These are phyloP conservation scores for Neopelma chrysocephalum DNA, from an alignment of 2,797 vertebrate species.

Conservation along the genomic window DNA sequence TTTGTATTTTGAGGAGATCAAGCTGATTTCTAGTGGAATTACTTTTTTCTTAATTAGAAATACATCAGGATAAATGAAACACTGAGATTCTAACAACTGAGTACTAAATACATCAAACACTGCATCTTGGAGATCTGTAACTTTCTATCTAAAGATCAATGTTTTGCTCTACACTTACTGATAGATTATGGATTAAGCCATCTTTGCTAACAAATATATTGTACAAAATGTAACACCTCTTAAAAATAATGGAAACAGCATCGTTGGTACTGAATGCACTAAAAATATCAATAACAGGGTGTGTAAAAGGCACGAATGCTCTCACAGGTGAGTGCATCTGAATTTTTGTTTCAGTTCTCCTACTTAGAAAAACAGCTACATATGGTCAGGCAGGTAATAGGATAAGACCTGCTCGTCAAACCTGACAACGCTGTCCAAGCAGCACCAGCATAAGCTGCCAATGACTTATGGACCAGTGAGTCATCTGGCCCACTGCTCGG, in stretches of 20 bases:
- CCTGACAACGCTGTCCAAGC: not conserved
- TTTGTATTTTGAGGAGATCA: not conserved
- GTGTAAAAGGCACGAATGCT: not conserved
- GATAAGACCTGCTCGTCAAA: not conserved
- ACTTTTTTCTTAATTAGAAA: not conserved
- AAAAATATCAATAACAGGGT: not conserved
- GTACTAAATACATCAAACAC: not conserved
- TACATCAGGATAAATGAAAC: not conserved
- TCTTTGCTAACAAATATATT: not conserved
- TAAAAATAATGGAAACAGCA: not conserved
- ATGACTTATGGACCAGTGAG: not conserved
- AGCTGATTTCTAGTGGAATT: not conserved
- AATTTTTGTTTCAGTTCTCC: not conserved
- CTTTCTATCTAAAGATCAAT: not conserved
- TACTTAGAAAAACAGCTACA: constrained; percentile 6
- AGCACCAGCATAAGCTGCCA: not conserved
- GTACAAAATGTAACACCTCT: not conserved
- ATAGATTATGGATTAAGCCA: not conserved
- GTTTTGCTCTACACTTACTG: not conserved
- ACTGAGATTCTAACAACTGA: not conserved
- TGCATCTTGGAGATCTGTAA: not conserved
- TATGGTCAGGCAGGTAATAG: constrained; percentile 1
- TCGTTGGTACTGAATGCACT: not conserved
- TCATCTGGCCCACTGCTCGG: rapidly evolving
- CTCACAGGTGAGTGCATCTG: not conserved